Evolutionary conservation across 1,140 invertebrate genomes (phyloP).

Genomic region (Zaprionus kolodkinae): DNA sequence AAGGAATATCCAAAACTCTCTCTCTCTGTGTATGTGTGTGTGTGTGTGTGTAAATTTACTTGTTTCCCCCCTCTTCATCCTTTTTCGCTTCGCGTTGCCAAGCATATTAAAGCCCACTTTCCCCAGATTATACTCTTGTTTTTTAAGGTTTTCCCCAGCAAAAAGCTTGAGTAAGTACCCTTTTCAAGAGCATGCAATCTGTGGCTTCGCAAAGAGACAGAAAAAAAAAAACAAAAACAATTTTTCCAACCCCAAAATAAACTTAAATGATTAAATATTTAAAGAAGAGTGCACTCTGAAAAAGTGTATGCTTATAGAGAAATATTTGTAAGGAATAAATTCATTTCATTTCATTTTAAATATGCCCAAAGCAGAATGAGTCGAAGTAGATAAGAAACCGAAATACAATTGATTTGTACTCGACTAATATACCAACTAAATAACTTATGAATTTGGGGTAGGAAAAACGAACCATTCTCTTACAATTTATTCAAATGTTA

Average conservation of each 20-base stretch:
- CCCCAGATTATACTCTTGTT: neutral
- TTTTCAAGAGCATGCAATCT: slow-evolving; percentile 20
- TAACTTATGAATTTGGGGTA: neutral
- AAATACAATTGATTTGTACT: no score
- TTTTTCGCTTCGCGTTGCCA: slow-evolving; percentile 8
- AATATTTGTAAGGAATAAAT: no score
- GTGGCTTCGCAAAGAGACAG: neutral
- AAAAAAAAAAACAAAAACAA: neutral
- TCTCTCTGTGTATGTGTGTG: slow-evolving; percentile 18
- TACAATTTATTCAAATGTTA: slow-evolving; percentile 35
- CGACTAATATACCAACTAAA: no score
- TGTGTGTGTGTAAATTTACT: slow-evolving; percentile 7
- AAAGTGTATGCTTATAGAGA: no score
- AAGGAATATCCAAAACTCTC: slow-evolving; percentile 62
- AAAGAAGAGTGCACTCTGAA: no score
- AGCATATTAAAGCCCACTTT: slow-evolving; percentile 70
- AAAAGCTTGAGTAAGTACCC: slow-evolving; percentile 25
- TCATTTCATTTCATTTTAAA: no score
- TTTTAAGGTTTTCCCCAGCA: slow-evolving; percentile 12
- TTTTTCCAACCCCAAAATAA: neutral
- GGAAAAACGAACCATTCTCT: neutral
- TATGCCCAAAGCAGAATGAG: no score
- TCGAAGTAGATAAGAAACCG: no score
- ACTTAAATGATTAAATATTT: neutral
- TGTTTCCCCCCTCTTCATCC: neutral